These are phyloP conservation scores for Orbicella faveolata DNA, from an alignment of 64 coral and sea anemone genomes.

Conservation along the genomic window DNA sequence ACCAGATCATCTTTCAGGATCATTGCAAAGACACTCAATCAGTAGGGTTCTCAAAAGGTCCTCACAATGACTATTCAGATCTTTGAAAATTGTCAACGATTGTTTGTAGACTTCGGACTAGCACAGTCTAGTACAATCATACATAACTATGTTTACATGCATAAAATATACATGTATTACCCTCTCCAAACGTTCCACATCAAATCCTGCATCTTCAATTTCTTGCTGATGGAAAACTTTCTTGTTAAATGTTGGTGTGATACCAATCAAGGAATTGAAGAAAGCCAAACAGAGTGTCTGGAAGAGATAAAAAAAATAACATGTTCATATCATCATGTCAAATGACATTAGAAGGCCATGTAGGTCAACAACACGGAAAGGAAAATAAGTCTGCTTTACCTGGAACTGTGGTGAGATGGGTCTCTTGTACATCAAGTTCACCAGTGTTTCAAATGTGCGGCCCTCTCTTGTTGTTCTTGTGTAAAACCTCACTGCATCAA, in stretches of 20 bases:
- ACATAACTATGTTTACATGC: too few species aligned
- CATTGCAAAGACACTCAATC: too few species aligned
- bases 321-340: too few species aligned
- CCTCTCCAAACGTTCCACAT: constrained; percentile 82
- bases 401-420: constrained; percentile 88
- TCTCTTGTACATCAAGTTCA: constrained; percentile 76
- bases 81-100: not conserved
- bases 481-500: constrained; percentile 86
- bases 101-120: too few species aligned
- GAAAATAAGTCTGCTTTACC: constrained; percentile 34
- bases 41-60: too few species aligned
- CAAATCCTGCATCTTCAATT: constrained; percentile 86
- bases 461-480: constrained; percentile 64
- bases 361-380: too few species aligned
- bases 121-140: too few species aligned
- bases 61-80: not conserved
- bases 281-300: constrained; percentile 86
- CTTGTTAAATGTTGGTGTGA: constrained; percentile 80
- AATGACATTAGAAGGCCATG: too few species aligned
- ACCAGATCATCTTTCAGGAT: too few species aligned
- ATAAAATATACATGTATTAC: constrained; percentile 20
- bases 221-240: constrained; percentile 97
- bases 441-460: constrained; percentile 82
- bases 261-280: constrained; percentile 74
- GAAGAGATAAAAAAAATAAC: not conserved